These are phyloP conservation scores for Isichthys henryi DNA, from an alignment of 2,113 vertebrate species.

Conservation along the genomic window DNA sequence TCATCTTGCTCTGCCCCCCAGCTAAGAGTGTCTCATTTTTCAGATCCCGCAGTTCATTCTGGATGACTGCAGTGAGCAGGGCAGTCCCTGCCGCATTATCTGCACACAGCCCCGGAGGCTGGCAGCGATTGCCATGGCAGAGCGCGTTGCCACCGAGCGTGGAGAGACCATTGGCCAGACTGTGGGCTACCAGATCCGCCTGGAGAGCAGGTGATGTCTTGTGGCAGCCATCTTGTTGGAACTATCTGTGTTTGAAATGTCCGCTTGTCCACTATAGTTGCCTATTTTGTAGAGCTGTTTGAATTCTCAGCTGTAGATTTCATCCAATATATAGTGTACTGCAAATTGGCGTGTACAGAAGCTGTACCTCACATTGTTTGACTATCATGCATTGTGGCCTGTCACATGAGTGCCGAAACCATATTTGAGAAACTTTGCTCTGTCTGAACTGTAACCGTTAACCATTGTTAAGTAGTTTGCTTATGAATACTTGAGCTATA, in stretches of 20 bases:
- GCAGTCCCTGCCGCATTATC: slow-evolving; percentile 81
- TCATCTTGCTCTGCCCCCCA: background rate
- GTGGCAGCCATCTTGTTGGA: background rate
- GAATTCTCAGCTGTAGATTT: background rate
- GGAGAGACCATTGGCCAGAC: slow-evolving; percentile 84
- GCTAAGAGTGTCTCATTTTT: background rate
- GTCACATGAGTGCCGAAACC: background rate
- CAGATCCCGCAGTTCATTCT: slow-evolving; percentile 95
- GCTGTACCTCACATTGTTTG: background rate
- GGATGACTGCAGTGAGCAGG: slow-evolving; percentile 73
- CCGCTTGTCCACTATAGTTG: background rate
- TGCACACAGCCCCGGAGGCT: slow-evolving; percentile 90
- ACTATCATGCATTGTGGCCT: background rate
- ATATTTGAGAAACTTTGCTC: background rate
- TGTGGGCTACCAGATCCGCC: slow-evolving; percentile 85
- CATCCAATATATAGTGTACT: background rate
- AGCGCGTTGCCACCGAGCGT: slow-evolving; percentile 88
- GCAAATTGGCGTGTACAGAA: background rate
- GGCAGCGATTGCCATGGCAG: slow-evolving; percentile 83
- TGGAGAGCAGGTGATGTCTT: slow-evolving; percentile 82
- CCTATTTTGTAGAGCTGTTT: background rate
- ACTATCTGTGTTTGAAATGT: background rate
- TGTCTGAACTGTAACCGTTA: background rate
- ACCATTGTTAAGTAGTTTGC: background rate
- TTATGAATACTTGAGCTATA: background rate